Percentiles rank a stretch among this genome's conserved stretches.
Evolutionary conservation across 2,797 vertebrate species (phyloP).

Genomic region (Rhinogobio ventralis): DNA sequence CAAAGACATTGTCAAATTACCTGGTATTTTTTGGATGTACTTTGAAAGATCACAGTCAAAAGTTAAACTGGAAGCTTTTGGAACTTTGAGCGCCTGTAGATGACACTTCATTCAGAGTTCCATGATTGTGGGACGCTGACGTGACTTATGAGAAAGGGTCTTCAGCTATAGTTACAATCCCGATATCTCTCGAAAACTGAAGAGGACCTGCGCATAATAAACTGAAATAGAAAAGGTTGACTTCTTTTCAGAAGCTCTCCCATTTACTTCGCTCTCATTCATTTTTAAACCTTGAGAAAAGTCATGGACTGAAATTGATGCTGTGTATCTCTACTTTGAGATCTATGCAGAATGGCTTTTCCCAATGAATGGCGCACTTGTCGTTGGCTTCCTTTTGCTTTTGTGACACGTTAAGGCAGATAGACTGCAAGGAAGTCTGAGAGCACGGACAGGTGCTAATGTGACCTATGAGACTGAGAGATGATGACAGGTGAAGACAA

Average conservation of each 20-base stretch:
- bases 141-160: background rate
- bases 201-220: constrained; percentile 16
- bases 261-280: constrained; percentile 28
- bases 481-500: constrained; percentile 63
- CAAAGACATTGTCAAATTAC: background rate
- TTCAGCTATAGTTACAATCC: background rate
- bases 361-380: constrained; percentile 28
- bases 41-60: background rate
- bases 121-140: background rate
- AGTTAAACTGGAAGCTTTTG: background rate
- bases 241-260: constrained; percentile 29
- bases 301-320: constrained; percentile 32
- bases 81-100: background rate
- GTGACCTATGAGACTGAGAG: constrained; percentile 64
- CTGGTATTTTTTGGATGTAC: background rate
- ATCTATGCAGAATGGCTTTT: constrained; percentile 36
- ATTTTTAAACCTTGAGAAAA: constrained; percentile 23
- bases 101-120: background rate
- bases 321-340: constrained; percentile 27
- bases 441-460: constrained; percentile 63
- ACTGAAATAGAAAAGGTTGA: constrained; percentile 44
- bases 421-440: constrained; percentile 26
- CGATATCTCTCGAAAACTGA: constrained; percentile 10
- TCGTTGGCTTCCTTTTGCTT: constrained; percentile 33
- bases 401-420: constrained; percentile 41